Evolutionary conservation across 2,797 vertebrate genomes (phyloP).

Genomic region (Coccyzus lansbergi): DNA sequence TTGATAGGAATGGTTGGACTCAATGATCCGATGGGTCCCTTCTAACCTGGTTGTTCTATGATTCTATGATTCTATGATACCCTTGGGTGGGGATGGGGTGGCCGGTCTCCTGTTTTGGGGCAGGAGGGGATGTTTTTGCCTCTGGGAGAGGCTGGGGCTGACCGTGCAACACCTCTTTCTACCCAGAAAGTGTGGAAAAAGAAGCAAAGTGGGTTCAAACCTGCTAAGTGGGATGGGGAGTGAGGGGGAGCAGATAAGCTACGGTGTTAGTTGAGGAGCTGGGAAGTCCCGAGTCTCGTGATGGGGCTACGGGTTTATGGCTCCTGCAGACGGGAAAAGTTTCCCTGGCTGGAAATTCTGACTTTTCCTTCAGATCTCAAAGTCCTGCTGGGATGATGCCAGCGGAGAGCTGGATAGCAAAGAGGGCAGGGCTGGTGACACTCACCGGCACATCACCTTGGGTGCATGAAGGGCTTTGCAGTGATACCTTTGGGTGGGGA

Average conservation of each 20-base stretch:
- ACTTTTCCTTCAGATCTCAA: not conserved
- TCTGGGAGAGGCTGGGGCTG: not conserved
- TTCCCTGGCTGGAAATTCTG: slow-evolving; percentile 15
- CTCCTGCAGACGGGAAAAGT: not conserved
- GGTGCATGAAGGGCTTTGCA: not conserved
- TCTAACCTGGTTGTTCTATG: too few species aligned
- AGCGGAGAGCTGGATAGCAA: not conserved
- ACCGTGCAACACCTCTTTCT: not conserved
- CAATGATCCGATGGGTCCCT: too few species aligned
- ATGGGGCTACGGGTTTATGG: not conserved
- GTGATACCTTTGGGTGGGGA: not conserved
- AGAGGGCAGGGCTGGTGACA: not conserved
- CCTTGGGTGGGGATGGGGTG: not conserved
- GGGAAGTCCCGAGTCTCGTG: slow-evolving; percentile 1
- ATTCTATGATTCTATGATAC: too few species aligned
- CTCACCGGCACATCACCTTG: not conserved
- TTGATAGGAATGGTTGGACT: too few species aligned
- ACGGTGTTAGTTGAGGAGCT: not conserved
- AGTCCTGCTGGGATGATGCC: not conserved
- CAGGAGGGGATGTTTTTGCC: not conserved
- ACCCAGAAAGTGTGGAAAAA: not conserved
- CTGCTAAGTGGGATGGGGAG: not conserved
- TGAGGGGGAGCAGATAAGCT: not conserved
- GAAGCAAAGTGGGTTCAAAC: not conserved
- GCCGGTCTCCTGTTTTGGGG: not conserved